These are phyloP conservation scores for Axinella damicornis DNA, from an alignment of 37 sponge, comb jelly and placozoan genomes.

Conservation along the genomic window DNA sequence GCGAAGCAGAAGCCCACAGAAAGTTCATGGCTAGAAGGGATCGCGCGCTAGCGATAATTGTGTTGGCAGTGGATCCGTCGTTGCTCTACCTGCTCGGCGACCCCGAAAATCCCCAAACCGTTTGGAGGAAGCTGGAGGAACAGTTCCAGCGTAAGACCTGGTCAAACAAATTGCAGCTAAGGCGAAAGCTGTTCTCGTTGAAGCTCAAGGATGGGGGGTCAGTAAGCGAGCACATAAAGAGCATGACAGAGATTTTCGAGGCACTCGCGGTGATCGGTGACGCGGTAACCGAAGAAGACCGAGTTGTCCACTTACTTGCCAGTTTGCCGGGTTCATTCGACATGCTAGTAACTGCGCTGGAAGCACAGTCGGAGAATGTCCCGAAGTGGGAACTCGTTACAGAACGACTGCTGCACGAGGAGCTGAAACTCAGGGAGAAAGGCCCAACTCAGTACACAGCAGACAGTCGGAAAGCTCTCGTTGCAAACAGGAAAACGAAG, in stretches of 20 bases:
- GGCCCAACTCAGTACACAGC: background rate
- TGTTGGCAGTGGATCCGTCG: slow-evolving; percentile 18
- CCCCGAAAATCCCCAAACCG: slow-evolving; percentile 11
- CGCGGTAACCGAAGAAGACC: slow-evolving; percentile 35
- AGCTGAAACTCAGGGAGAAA: background rate
- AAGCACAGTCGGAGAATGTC: background rate
- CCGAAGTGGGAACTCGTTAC: slow-evolving; percentile 1
- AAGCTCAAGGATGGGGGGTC: slow-evolving; percentile 12
- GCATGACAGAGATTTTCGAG: slow-evolving; percentile 4
- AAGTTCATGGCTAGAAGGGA: slow-evolving; percentile 16
- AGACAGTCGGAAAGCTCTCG: background rate
- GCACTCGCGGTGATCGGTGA: slow-evolving; percentile 29
- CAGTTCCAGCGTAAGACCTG: slow-evolving; percentile 26
- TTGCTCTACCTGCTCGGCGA: slow-evolving; percentile 17
- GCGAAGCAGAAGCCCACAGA: background rate
- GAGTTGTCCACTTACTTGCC: slow-evolving; percentile 8
- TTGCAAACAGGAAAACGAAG: slow-evolving; percentile 6
- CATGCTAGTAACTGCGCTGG: slow-evolving; percentile 28
- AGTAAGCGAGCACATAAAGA: background rate
- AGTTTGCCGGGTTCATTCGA: slow-evolving; percentile 10
- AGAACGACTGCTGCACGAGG: slow-evolving; percentile 21
- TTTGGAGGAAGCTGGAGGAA: slow-evolving; percentile 5
- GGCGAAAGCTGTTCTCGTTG: slow-evolving; percentile 2
- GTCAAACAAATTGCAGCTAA: slow-evolving; percentile 7
- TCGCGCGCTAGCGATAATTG: slow-evolving; percentile 14